Conservation (phyloP, 2,113 vertebrate genomes). For the Mustela lutreola region DNA sequence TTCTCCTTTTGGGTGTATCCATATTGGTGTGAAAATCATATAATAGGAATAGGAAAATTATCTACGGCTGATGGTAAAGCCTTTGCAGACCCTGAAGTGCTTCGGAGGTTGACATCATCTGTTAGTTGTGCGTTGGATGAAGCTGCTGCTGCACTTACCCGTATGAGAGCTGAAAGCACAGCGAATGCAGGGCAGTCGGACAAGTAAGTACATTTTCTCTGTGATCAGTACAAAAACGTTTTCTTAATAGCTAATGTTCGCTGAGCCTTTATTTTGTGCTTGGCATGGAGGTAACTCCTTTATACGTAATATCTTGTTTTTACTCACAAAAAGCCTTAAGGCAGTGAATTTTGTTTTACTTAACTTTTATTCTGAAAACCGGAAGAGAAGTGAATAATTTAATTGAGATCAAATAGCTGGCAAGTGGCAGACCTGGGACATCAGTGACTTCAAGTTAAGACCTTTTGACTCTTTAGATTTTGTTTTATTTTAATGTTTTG, state of each 20-base stretch:
- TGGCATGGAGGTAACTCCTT: not conserved
- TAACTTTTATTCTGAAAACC: not conserved
- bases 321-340: not conserved
- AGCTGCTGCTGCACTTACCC: constrained; percentile 98
- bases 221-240: not conserved
- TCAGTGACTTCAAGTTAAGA: not conserved
- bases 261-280: constrained; percentile 18
- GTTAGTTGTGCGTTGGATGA: constrained; percentile 99
- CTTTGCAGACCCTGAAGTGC: constrained; percentile 99
- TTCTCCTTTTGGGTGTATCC: constrained; percentile 63
- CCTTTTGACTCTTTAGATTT: constrained; percentile 39
- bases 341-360: constrained; percentile 11
- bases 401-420: not conserved
- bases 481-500: constrained; percentile 41
- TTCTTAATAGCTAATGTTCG: not conserved
- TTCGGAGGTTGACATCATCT: constrained; percentile 97
- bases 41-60: constrained; percentile 98
- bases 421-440: not conserved
- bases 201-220: constrained; percentile 92
- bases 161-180: constrained; percentile 99
- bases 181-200: constrained; percentile 97
- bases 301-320: not conserved
- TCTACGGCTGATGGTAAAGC: constrained; percentile 99
- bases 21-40: constrained; percentile 79
- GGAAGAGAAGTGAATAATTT: constrained; percentile 11